A percentile compares a stretch with the other conserved stretches of the same genome.
Conservation (phyloP, 30 jellyfish, hydroid and myxozoan species). For the Turritopsis dohrnii region DNA sequence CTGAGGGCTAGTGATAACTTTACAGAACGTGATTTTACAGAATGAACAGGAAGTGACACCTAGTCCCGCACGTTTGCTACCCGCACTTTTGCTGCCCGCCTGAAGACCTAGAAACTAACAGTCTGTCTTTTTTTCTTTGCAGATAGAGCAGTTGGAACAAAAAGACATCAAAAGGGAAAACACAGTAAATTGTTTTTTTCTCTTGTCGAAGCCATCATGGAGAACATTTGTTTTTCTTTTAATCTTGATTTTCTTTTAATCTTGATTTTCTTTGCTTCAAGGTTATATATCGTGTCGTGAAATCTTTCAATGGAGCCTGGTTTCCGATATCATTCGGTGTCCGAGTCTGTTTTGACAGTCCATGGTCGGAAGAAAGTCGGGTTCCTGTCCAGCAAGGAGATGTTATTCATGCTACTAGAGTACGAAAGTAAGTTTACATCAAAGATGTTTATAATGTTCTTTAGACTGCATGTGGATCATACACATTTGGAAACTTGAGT, state of each 20-base stretch:
- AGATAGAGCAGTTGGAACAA: slow-evolving; percentile 78
- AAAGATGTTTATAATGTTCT: too few relatives aligned
- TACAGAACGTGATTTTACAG: too few relatives aligned
- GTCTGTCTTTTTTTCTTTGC: too few relatives aligned
- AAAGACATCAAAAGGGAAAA: slow-evolving; percentile 68
- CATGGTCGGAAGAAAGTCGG: slow-evolving; percentile 75
- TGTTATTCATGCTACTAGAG: slow-evolving; percentile 62
- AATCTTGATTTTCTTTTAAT: background rate
- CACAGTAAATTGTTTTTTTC: slow-evolving; percentile 34
- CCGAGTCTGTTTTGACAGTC: slow-evolving; percentile 57
- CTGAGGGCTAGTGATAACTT: too few relatives aligned
- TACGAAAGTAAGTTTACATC: slow-evolving; percentile 55
- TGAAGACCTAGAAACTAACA: too few relatives aligned
- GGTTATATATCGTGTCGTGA: slow-evolving; percentile 50
- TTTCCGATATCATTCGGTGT: slow-evolving; percentile 58
- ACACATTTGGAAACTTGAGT: too few relatives aligned
- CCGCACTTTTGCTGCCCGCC: too few relatives aligned
- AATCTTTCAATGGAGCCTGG: slow-evolving; percentile 60
- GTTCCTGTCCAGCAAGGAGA: slow-evolving; percentile 51
- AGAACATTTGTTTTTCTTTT: background rate
- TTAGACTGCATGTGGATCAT: background rate
- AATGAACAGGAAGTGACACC: too few relatives aligned
- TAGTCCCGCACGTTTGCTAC: too few relatives aligned
- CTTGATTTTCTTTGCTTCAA: background rate
- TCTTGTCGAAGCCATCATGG: background rate